Evolutionary conservation across 2,888 invertebrate genomes (phyloP).

Genomic region (Ormyrus rosae): DNA sequence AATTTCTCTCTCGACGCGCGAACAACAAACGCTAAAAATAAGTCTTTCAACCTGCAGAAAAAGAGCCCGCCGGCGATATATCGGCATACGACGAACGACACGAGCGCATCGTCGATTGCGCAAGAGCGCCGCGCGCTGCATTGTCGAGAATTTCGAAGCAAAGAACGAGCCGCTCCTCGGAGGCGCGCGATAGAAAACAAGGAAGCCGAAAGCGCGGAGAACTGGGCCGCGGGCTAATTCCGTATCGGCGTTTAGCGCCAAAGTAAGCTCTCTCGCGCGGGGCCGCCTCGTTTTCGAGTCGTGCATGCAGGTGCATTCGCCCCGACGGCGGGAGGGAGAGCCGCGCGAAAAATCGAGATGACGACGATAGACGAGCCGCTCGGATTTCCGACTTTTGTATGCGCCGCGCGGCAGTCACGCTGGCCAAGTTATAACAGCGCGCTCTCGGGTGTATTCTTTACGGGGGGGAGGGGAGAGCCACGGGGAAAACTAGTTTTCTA

Average conservation of each 20-base stretch:
- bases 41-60: too few species aligned
- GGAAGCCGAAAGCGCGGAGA: not conserved
- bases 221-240: slow-evolving; percentile 62
- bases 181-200: not conserved
- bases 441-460: slow-evolving; percentile 9
- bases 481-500: not conserved
- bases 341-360: not conserved
- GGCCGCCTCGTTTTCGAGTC: too few species aligned
- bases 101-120: not conserved
- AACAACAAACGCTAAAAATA: too few species aligned
- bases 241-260: slow-evolving; percentile 54
- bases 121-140: not conserved
- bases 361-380: not conserved
- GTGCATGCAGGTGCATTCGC: too few species aligned
- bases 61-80: too few species aligned
- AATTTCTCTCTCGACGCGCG: too few species aligned
- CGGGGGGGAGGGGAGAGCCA: too few species aligned
- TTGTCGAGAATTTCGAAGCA: too few species aligned
- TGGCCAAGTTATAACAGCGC: not conserved
- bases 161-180: too few species aligned
- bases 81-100: not conserved
- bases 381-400: slow-evolving; percentile 26
- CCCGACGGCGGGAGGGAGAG: not conserved
- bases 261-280: not conserved
- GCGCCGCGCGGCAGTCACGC: not conserved